Evolutionary conservation across 2,888 invertebrate species (phyloP).

Genomic region (Chrysodeixis includens): DNA sequence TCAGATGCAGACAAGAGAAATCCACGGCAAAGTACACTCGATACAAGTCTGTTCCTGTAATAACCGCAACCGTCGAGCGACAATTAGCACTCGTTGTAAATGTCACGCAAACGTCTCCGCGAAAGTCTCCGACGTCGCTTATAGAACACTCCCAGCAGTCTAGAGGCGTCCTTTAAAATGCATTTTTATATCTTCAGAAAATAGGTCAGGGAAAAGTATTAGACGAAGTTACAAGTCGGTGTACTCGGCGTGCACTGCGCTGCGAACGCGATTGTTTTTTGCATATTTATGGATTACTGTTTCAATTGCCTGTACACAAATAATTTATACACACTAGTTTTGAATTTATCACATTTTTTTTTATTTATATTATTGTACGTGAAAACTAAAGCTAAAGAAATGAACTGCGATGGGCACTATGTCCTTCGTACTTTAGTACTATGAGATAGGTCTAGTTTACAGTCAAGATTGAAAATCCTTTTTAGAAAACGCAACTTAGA

Average conservation of each 20-base stretch:
- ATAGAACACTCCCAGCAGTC: conserved; percentile 51
- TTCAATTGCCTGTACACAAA: conserved; percentile 44
- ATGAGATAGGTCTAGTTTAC: conserved; percentile 11
- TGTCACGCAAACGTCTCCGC: conserved; percentile 78
- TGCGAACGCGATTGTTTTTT: conserved; percentile 46
- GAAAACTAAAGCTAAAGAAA: conserved; percentile 12
- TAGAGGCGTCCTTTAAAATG: conserved; percentile 52
- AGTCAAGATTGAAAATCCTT: conserved; percentile 24
- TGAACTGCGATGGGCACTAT: too few relatives aligned
- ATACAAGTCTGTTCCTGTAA: conserved; percentile 74
- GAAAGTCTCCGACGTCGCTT: conserved; percentile 41
- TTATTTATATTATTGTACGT: not conserved
- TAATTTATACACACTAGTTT: conserved; percentile 51
- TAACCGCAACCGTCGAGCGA: conserved; percentile 71
- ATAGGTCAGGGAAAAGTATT: conserved; percentile 50
- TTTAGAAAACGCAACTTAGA: conserved; percentile 48
- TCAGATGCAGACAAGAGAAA: conserved; percentile 82
- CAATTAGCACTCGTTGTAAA: conserved; percentile 82
- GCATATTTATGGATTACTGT: conserved; percentile 49
- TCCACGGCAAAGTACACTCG: conserved; percentile 74
- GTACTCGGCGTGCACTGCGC: conserved; percentile 30
- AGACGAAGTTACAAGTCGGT: conserved; percentile 37
- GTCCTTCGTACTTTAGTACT: not conserved
- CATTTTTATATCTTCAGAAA: conserved; percentile 48
- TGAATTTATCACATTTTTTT: conserved; percentile 23